Evolutionary conservation across 2,797 vertebrate genomes (phyloP).

Genomic region (Distichodus sexfasciatus): DNA sequence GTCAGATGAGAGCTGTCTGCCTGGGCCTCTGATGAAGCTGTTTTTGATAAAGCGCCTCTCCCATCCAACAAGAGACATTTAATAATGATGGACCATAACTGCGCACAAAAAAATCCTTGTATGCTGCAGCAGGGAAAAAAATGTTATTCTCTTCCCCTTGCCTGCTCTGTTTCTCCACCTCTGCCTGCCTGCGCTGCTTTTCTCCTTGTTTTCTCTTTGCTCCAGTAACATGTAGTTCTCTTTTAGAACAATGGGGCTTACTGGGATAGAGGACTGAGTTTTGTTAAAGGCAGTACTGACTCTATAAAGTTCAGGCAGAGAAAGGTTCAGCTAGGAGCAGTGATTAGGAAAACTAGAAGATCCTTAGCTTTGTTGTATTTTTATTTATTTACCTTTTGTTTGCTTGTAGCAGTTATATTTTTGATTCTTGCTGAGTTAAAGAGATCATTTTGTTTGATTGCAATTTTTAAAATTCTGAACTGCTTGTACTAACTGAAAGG

Average conservation of each 20-base stretch:
- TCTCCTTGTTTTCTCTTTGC: not conserved
- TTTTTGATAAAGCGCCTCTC: conserved; percentile 87
- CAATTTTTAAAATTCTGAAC: too few species aligned
- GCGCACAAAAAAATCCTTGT: conserved; percentile 80
- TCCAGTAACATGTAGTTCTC: not conserved
- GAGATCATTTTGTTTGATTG: too few species aligned
- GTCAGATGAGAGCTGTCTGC: conserved; percentile 90
- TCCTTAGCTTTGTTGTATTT: too few species aligned
- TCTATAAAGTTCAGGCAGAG: too few species aligned
- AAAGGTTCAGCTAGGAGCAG: not conserved
- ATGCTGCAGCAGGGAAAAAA: conserved; percentile 57
- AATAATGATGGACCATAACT: conserved; percentile 94
- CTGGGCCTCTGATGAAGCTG: conserved; percentile 89
- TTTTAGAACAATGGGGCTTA: not conserved
- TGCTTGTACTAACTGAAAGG: too few species aligned
- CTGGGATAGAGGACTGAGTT: not conserved
- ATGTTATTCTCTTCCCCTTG: conserved; percentile 48
- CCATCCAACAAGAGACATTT: conserved; percentile 89
- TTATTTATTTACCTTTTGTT: too few species aligned
- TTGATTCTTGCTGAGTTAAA: too few species aligned
- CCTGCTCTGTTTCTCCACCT: conserved; percentile 44
- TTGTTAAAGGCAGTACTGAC: not conserved
- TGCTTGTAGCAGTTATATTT: too few species aligned
- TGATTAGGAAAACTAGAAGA: not conserved
- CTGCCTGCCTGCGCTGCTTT: conserved; percentile 14